Conservation (phyloP, 1,140 invertebrate species). For the Leptopilina boulardi region DNA sequence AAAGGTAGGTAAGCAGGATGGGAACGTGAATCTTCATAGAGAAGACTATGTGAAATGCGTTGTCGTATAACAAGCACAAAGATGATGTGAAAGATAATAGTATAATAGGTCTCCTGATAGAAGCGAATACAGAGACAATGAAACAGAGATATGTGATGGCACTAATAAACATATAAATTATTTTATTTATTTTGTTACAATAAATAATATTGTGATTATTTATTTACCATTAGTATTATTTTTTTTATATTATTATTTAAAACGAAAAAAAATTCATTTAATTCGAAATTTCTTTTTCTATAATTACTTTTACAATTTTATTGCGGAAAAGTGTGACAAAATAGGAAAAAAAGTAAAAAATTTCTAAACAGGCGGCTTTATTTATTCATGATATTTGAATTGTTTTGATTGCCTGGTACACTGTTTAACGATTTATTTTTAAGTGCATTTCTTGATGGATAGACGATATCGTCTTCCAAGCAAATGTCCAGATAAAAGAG, state of each 20-base stretch:
- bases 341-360: background rate
- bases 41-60: slow-evolving; percentile 36
- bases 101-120: slow-evolving; percentile 8
- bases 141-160: slow-evolving; percentile 32
- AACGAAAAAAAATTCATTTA: no score
- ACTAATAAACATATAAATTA: background rate
- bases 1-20: background rate
- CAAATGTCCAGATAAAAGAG: slow-evolving; percentile 34
- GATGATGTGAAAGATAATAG: slow-evolving; percentile 29
- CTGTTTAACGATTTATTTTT: background rate
- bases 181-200: no score
- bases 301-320: no score
- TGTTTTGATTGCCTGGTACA: background rate
- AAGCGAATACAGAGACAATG: slow-evolving; percentile 17
- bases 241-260: no score
- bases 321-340: background rate
- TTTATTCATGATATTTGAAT: background rate
- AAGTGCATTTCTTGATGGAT: slow-evolving; percentile 17
- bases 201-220: no score
- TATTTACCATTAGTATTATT: no score
- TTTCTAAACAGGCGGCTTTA: background rate
- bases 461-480: slow-evolving; percentile 21
- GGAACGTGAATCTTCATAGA: slow-evolving; percentile 17
- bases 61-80: slow-evolving; percentile 44
- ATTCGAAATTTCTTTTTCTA: no score